phyloP scores from a whole-genome alignment of 2,888 invertebrate genomes.

The Caenorhabditis drosophilae region DNA sequence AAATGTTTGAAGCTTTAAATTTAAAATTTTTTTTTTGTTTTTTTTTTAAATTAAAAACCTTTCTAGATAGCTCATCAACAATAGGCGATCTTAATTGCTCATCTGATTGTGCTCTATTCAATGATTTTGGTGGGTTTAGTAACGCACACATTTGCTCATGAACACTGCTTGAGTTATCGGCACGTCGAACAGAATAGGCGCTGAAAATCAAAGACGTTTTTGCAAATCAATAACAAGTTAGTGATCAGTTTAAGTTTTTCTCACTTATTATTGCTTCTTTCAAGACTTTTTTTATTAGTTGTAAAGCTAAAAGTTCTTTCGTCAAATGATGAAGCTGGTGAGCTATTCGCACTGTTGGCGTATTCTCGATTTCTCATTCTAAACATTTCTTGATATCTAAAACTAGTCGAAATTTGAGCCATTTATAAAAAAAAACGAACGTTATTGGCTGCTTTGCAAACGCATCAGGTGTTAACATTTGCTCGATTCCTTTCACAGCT shows the following conservation, averaged over 20 bases:
- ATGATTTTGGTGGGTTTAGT: slow-evolving; percentile 49
- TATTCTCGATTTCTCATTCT: slow-evolving; percentile 62
- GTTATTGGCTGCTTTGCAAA: slow-evolving; percentile 65
- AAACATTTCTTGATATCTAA: slow-evolving; percentile 65
- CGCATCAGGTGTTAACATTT: slow-evolving; percentile 64
- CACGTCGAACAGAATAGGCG: background rate
- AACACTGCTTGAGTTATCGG: slow-evolving; percentile 33
- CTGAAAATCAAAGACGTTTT: background rate
- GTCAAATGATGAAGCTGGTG: slow-evolving; percentile 54
- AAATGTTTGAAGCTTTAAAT: too few relatives aligned
- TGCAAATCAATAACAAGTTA: too few relatives aligned
- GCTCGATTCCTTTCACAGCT: slow-evolving; percentile 63
- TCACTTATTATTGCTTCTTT: slow-evolving; percentile 1
- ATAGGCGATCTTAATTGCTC: slow-evolving; percentile 43
- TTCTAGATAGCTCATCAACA: slow-evolving; percentile 37
- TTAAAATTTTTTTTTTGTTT: too few relatives aligned
- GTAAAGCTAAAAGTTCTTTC: slow-evolving; percentile 47
- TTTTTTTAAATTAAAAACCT: slow-evolving; percentile 5
- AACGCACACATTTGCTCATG: slow-evolving; percentile 55
- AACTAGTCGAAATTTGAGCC: slow-evolving; percentile 1
- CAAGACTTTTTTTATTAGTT: slow-evolving; percentile 27
- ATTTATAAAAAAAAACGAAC: slow-evolving; percentile 29
- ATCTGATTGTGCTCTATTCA: slow-evolving; percentile 51
- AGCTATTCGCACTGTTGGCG: slow-evolving; percentile 56
- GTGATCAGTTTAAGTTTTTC: too few relatives aligned